These are phyloP conservation scores for Xenentodon cancila DNA, from an alignment of 2,797 vertebrate species.

Conservation along the genomic window DNA sequence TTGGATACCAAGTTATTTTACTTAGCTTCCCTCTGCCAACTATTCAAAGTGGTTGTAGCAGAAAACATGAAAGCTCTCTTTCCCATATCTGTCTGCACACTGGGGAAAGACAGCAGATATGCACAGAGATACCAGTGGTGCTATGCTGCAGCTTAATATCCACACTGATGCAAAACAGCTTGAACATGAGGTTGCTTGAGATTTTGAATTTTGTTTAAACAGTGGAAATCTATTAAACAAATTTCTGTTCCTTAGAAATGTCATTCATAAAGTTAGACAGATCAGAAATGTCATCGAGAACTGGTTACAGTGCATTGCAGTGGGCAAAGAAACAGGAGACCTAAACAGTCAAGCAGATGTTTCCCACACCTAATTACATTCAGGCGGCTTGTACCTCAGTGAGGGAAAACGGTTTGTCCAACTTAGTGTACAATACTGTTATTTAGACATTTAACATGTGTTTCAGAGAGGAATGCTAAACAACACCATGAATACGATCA, in stretches of 20 bases:
- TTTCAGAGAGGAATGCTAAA: background rate
- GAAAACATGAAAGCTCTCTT: conserved; percentile 21
- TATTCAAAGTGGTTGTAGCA: conserved; percentile 30
- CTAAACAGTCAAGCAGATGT: background rate
- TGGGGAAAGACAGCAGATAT: conserved; percentile 18
- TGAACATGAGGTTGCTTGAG: background rate
- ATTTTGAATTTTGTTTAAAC: conserved; percentile 9
- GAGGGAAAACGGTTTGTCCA: too few species aligned
- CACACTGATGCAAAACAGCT: conserved; percentile 12
- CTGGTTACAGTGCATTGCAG: too few species aligned
- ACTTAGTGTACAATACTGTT: too few species aligned
- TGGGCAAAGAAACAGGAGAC: background rate
- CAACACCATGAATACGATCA: background rate
- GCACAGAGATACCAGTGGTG: background rate
- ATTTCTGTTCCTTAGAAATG: background rate
- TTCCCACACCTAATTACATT: background rate
- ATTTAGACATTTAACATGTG: too few species aligned
- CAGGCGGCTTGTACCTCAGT: too few species aligned
- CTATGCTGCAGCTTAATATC: conserved; percentile 1
- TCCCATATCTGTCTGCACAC: conserved; percentile 13
- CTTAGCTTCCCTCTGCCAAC: conserved; percentile 19
- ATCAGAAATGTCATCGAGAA: background rate
- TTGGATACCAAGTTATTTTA: conserved; percentile 16
- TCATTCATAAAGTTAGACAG: background rate
- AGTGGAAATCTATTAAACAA: too few species aligned